phyloP scores from a whole-genome alignment of 1,140 invertebrate genomes.

The Panagrolaimus sp. region DNA sequence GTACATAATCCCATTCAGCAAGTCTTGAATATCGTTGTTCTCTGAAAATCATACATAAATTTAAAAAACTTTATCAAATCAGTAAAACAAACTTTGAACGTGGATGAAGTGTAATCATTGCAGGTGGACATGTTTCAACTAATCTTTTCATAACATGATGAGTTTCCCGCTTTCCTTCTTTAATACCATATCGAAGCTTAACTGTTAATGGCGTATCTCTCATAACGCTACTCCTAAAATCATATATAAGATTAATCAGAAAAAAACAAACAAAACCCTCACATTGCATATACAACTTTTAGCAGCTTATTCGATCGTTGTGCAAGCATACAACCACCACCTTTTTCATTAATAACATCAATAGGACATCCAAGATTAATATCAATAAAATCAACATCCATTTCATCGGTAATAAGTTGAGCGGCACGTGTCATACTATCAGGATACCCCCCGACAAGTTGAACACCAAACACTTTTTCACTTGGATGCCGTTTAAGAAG shows the following conservation, averaged over 20 bases:
- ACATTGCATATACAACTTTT: conserved; percentile 73
- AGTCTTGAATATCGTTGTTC: conserved; percentile 75
- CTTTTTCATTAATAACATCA: conserved; percentile 83
- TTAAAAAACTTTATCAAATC: neutral
- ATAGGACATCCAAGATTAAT: conserved; percentile 74
- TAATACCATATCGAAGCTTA: conserved; percentile 90
- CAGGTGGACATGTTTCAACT: conserved; percentile 20
- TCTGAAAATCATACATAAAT: conserved; percentile 35
- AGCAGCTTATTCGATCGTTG: neutral
- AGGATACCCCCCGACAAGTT: conserved; percentile 85
- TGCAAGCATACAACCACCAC: conserved; percentile 66
- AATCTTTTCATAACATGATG: conserved; percentile 75
- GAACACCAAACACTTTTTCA: conserved; percentile 87
- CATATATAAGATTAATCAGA: too few species aligned
- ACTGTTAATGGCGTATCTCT: conserved; percentile 76
- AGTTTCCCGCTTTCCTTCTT: conserved; percentile 77
- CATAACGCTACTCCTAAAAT: conserved; percentile 70
- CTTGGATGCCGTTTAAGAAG: conserved; percentile 80
- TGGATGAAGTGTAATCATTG: conserved; percentile 54
- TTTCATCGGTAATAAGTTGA: conserved; percentile 76
- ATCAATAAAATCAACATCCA: conserved; percentile 81
- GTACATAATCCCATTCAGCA: conserved; percentile 95
- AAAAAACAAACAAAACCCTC: too few species aligned
- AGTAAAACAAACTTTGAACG: conserved; percentile 49
- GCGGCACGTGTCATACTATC: conserved; percentile 77